A percentile compares a stretch with the other conserved stretches of the same genome.
Evolutionary conservation across 2,113 vertebrate genomes (phyloP).

Genomic region (Apistogramma diplotaenia): DNA sequence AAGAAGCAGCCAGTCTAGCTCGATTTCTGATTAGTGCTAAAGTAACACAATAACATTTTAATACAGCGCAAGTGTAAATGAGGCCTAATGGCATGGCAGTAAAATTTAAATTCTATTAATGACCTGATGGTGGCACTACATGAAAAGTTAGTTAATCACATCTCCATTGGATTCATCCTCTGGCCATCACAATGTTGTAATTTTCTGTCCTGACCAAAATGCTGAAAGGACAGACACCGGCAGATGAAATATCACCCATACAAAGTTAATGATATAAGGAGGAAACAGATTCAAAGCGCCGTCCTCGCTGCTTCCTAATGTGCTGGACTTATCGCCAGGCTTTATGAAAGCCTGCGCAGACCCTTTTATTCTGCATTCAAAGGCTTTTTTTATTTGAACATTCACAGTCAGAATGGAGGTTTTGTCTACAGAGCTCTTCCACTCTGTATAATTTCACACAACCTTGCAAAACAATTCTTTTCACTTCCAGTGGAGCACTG

Average conservation of each 20-base stretch:
- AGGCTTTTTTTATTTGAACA: slow-evolving; percentile 33
- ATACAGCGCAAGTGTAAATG: not conserved
- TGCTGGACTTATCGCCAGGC: not conserved
- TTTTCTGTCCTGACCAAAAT: not conserved
- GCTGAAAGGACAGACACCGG: not conserved
- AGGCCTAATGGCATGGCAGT: not conserved
- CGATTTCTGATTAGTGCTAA: not conserved
- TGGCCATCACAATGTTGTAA: not conserved
- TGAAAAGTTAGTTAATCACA: not conserved
- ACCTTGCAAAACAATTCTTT: slow-evolving; percentile 33
- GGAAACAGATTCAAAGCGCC: slow-evolving; percentile 3
- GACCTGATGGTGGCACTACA: not conserved
- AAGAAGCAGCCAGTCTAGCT: not conserved
- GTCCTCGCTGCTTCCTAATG: not conserved
- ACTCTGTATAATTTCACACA: slow-evolving; percentile 36
- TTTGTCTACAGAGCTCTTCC: slow-evolving; percentile 25
- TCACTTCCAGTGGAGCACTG: slow-evolving; percentile 26
- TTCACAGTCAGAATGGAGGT: slow-evolving; percentile 20
- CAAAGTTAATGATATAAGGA: not conserved
- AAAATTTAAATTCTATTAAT: not conserved
- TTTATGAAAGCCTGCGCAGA: slow-evolving; percentile 18
- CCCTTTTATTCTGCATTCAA: slow-evolving; percentile 24
- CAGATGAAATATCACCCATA: not conserved
- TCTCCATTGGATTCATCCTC: not conserved
- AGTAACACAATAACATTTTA: not conserved